Percentiles rank a stretch among this genome's conserved stretches.
phyloP scores from a whole-genome alignment of 2,888 invertebrate genomes.

The Prosapia bicincta region DNA sequence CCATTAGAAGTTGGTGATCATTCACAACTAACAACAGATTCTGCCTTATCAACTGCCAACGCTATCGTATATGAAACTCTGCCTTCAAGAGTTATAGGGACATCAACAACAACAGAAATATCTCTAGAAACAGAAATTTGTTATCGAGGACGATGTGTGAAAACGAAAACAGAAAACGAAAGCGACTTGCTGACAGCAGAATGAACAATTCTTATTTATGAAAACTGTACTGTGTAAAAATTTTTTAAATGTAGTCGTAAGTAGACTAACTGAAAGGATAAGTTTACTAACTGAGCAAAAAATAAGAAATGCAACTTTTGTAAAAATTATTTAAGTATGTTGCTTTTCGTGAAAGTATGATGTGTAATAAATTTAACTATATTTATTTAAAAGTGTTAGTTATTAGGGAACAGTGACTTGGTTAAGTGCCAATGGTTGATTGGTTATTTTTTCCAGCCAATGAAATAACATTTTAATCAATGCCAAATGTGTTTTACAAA shows the following conservation, averaged over 20 bases:
- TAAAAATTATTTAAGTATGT: not conserved
- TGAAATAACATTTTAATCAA: not conserved
- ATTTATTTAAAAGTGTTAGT: not conserved
- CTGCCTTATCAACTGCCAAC: slow-evolving; percentile 41
- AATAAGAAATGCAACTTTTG: not conserved
- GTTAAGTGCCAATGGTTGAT: not conserved
- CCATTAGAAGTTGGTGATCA: slow-evolving; percentile 11
- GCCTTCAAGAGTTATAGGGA: slow-evolving; percentile 58
- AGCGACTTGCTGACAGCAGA: slow-evolving; percentile 34
- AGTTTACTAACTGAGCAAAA: not conserved
- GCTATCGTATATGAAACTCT: slow-evolving; percentile 37
- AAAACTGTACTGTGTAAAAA: not conserved
- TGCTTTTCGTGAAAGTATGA: not conserved
- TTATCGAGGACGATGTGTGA: slow-evolving; percentile 79
- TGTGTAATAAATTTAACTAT: not conserved
- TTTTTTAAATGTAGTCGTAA: not conserved
- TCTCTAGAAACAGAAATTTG: slow-evolving; percentile 88
- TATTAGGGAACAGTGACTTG: not conserved
- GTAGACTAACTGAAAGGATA: not conserved
- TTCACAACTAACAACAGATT: slow-evolving; percentile 46
- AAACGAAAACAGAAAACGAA: slow-evolving; percentile 46
- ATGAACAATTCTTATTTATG: slow-evolving; percentile 11
- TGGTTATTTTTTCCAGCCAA: not conserved
- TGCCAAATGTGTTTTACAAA: not conserved
- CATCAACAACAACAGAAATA: slow-evolving; percentile 76